These are phyloP conservation scores for Drosophila sordidapex DNA, from an alignment of 2,888 invertebrate genomes.

Conservation along the genomic window DNA sequence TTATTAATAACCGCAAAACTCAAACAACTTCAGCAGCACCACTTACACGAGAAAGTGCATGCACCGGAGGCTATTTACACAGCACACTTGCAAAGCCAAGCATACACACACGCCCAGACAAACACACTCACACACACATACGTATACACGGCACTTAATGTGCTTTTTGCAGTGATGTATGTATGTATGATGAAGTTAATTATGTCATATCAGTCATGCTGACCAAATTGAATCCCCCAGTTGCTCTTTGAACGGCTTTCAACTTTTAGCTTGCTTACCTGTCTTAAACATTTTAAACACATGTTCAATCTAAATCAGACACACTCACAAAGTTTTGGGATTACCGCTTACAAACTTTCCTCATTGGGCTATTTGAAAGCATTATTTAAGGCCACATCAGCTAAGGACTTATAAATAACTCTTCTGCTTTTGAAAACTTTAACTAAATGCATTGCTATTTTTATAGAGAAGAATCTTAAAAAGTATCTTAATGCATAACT, in stretches of 20 bases:
- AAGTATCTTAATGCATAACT: not conserved
- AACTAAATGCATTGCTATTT: not conserved
- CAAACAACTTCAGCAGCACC: slow-evolving; percentile 67
- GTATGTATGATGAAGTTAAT: slow-evolving; percentile 35
- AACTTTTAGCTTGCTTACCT: not conserved
- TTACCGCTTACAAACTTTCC: not conserved
- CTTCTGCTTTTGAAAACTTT: not conserved
- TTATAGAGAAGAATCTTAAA: not conserved
- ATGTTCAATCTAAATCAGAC: slow-evolving; percentile 2
- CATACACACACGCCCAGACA: slow-evolving; percentile 11
- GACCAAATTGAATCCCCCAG: slow-evolving; percentile 43
- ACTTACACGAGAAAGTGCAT: slow-evolving; percentile 56
- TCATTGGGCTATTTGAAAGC: not conserved
- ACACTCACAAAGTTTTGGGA: not conserved
- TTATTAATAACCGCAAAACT: slow-evolving; percentile 81
- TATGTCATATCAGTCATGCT: slow-evolving; percentile 45
- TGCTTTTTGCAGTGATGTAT: slow-evolving; percentile 10
- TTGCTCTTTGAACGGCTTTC: slow-evolving; percentile 7
- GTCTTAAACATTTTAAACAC: not conserved
- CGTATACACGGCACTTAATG: slow-evolving; percentile 25
- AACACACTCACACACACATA: not conserved
- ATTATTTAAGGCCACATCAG: not conserved
- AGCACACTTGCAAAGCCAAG: slow-evolving; percentile 41
- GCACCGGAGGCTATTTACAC: slow-evolving; percentile 54
- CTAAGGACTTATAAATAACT: not conserved